Evolutionary conservation across 1,140 invertebrate genomes (phyloP), one percentile per base, ranked within the genome.

Genomic region (Polyergus mexicanus): DNA sequence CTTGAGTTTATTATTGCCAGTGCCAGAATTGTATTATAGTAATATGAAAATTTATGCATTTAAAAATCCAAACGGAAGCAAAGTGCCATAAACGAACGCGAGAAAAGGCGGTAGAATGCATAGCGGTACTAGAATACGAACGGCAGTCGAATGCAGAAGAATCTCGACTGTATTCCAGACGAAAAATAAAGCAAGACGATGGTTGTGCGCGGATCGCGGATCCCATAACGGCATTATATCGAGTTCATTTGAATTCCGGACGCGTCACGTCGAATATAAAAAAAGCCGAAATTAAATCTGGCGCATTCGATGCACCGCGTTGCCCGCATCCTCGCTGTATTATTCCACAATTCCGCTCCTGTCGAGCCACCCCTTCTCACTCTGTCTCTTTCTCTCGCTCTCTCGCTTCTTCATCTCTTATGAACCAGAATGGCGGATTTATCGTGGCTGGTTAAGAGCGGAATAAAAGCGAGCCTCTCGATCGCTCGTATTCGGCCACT

Each of bases 191-290:
- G 81, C 47, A 65, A 47, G 54, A 44, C 47, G 16, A 51, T 44
- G 58, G 56, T 74, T 72, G 62, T 19, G 47, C 47, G 13, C 44
- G 54, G 28, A 6, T 35, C 56, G 63, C 44, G 47, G 51, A 89
- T 74, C 44, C 60, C 86, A 60, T 85, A 89, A 74, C 76, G 68
- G 81, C 74, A 75, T 89, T 89, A 89, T 89, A 88, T 89, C 60
- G 87, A 84, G 58, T 75, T 89, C 81, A 88, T 89, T 88, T 88
- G 72, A 88, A 89, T 89, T 88, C 87, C 74, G 68, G 22, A 41
- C 28, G 35, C 41, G 80, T 35, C 54, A 75, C 13, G 47, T 65
- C 25, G 47, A 32, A 69, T 76, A 75, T 85, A 85, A 88, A 84
- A 74, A 83, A 76, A 51, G 44, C 38, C 32, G 38, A 65, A 88